Evolutionary conservation across 2,888 invertebrate genomes (phyloP).

Genomic region (Papilio gigon): DNA sequence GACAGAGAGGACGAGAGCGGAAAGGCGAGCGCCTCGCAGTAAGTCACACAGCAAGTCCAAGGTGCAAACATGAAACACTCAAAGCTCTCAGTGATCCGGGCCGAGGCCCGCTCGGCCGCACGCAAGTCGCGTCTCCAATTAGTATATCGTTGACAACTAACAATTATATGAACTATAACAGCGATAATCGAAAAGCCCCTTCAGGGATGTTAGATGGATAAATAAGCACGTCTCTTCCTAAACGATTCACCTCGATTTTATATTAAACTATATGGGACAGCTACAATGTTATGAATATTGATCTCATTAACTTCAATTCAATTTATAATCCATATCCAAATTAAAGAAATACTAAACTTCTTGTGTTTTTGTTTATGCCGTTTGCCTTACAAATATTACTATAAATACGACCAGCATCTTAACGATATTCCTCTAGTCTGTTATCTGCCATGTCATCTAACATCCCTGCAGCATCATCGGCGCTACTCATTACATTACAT

Average conservation of each 20-base stretch:
- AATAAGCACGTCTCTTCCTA: background rate
- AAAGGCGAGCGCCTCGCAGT: slow-evolving; percentile 80
- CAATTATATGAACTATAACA: slow-evolving; percentile 66
- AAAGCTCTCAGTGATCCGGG: slow-evolving; percentile 81
- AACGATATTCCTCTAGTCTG: background rate
- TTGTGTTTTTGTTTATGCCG: no score
- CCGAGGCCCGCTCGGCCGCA: slow-evolving; percentile 70
- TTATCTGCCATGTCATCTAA: slow-evolving; percentile 25
- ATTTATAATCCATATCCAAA: no score
- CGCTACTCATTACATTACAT: slow-evolving; percentile 55
- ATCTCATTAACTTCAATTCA: no score
- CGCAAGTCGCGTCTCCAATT: slow-evolving; percentile 60
- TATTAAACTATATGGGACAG: no score
- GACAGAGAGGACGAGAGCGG: slow-evolving; percentile 81
- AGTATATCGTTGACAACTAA: slow-evolving; percentile 56
- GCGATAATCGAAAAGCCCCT: slow-evolving; percentile 61
- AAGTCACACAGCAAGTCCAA: slow-evolving; percentile 83
- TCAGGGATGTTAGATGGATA: slow-evolving; percentile 38
- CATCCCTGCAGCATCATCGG: slow-evolving; percentile 48
- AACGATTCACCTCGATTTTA: no score
- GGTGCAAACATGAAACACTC: slow-evolving; percentile 84
- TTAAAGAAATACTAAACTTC: no score
- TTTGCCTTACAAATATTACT: no score
- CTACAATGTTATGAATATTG: no score
- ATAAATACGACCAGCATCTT: no score